Evolutionary conservation across 2,113 vertebrate genomes (phyloP).

Genomic region (Lepidothrix coronata): DNA sequence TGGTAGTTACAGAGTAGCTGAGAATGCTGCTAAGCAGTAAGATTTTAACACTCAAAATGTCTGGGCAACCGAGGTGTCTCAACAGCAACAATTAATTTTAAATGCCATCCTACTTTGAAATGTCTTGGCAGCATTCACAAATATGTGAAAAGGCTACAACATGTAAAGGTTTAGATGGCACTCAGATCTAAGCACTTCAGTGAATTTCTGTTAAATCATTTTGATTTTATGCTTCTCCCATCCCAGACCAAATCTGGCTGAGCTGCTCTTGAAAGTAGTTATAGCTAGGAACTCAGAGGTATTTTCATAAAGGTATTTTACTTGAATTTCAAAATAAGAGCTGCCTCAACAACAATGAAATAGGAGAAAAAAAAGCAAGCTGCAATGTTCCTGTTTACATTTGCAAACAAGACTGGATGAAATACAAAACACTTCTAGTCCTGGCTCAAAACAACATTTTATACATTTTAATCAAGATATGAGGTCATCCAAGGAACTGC

Average conservation of each 20-base stretch:
- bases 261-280: neutral
- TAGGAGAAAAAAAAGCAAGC: neutral
- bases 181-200: neutral
- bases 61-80: neutral
- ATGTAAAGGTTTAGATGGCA: neutral
- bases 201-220: neutral
- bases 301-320: neutral
- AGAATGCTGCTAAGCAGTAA: neutral
- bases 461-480: conserved; percentile 14
- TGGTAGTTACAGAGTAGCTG: neutral
- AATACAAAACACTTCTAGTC: neutral
- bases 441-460: neutral
- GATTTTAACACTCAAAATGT: neutral
- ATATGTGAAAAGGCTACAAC: neutral
- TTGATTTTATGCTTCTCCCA: neutral
- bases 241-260: neutral
- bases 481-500: conserved; percentile 4
- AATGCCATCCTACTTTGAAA: neutral
- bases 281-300: neutral
- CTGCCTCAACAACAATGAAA: neutral
- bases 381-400: neutral
- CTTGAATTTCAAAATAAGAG: neutral
- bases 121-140: neutral
- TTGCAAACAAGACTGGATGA: neutral
- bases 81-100: neutral